Base-by-base conservation (phyloP, 2,797 vertebrate genomes). In the Eurystomus glaucurus region DNA sequence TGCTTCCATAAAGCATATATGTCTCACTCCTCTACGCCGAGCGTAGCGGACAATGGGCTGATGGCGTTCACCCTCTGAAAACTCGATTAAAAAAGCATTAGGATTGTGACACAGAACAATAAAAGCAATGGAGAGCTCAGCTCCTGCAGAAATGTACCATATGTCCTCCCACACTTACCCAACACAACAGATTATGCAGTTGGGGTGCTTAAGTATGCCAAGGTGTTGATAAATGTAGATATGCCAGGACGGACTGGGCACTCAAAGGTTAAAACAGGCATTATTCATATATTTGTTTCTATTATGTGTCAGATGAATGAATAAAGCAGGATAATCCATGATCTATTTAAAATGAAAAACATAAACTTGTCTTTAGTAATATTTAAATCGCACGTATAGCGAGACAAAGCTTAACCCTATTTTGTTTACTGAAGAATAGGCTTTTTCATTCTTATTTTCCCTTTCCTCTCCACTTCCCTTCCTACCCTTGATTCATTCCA, bases 71-170 rank as follows among this genome's bases (percentile, higher is more conserved):
- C 21, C 45, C 85, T 88, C 72, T 57, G 72, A 85, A 92, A 90
- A 94, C 29, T 12, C 69, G 87, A 95, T 90, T 90, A 81, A 94
- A 95, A 96, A 95, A 46, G 9, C 75, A 94, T 96, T 90, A 93
- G 57, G 55, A 28, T 57, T 54, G 81, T 28, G 12, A 46, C 48
- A 91, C 52, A 65, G 57, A 85, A 23, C 54, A 71, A 68, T 25
- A 78, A 81, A 88, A 86, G 46, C 83, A 71, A 33, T 14, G 19
- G 74, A 76, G 74, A 88, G 33, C 60, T 75, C 71, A 33, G 33
- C 10, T 86, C 50, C 85, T 61, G 64, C 41, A 91, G 87, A 81
- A 83, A 85, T 15, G 33, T 28, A 33, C 82, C 52, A 21, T 54
- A n/a, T 45, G 71, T 50, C 41, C 85, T 68, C 75, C 81, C 75